Percentiles rank a stretch among this genome's conserved stretches.
phyloP scores from a whole-genome alignment of 2,113 vertebrate species.

The Ochotona curzoniae region DNA sequence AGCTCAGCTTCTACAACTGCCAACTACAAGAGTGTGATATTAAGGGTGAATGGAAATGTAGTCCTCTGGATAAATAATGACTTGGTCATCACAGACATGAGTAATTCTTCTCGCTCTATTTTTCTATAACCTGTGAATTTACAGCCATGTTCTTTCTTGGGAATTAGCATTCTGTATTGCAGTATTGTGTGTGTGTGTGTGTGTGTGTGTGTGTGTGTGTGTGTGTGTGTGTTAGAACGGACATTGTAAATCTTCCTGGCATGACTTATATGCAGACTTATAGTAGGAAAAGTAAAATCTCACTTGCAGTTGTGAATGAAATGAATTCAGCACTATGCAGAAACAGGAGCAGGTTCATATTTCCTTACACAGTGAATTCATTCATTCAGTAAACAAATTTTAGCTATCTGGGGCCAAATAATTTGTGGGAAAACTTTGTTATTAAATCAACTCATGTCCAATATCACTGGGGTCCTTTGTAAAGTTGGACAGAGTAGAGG shows the following conservation, averaged over 20 bases:
- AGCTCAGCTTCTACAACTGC: neutral
- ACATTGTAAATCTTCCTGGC: neutral
- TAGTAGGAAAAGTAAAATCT: neutral
- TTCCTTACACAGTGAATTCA: neutral
- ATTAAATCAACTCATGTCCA: neutral
- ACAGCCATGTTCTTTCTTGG: neutral
- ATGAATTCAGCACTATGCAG: neutral
- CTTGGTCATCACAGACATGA: neutral
- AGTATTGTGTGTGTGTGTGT: neutral
- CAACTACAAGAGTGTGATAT: neutral
- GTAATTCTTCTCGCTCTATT: neutral
- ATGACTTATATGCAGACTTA: neutral
- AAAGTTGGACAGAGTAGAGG: conserved; percentile 18
- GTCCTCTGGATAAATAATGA: neutral
- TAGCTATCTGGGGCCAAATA: neutral
- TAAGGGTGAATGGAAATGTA: neutral
- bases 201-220: neutral
- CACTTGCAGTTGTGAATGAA: neutral
- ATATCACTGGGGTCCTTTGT: neutral
- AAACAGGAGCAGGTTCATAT: neutral
- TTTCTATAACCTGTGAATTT: neutral
- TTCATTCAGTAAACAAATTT: neutral
- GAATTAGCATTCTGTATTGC: neutral
- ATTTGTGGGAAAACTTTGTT: neutral
- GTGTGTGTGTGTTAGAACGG: neutral